phyloP scores from a whole-genome alignment of 2,113 vertebrate species.

The Corythaixoides concolor region DNA sequence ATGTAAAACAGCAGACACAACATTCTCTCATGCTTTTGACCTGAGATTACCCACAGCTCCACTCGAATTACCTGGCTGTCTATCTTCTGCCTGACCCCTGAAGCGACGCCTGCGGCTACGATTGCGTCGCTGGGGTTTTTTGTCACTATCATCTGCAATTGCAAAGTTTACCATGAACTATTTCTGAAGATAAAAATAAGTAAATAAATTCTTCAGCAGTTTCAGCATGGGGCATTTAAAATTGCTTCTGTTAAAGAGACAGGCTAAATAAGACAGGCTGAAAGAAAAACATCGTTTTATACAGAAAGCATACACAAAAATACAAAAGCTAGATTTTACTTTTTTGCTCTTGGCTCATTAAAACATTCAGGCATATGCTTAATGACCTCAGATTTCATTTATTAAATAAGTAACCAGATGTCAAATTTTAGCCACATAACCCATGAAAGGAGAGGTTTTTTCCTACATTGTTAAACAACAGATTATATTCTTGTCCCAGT shows the following conservation, averaged over 20 bases:
- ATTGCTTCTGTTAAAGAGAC: conserved; percentile 60
- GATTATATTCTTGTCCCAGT: background rate
- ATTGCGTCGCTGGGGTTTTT: conserved; percentile 96
- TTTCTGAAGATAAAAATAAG: conserved; percentile 68
- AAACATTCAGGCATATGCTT: conserved; percentile 48
- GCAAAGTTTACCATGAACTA: conserved; percentile 82
- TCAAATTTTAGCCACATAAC: conserved; percentile 28
- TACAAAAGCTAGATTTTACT: conserved; percentile 16
- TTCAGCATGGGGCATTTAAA: conserved; percentile 60
- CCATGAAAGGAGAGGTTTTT: background rate
- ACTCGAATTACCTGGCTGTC: conserved; percentile 96
- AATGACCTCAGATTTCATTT: conserved; percentile 45
- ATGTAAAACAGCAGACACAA: conserved; percentile 77
- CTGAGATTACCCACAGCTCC: conserved; percentile 70
- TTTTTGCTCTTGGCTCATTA: conserved; percentile 33
- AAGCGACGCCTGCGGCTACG: conserved; percentile 94
- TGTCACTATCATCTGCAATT: conserved; percentile 94
- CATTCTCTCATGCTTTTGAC: conserved; percentile 82
- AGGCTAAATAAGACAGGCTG: conserved; percentile 54
- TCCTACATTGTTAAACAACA: background rate
- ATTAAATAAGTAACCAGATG: background rate
- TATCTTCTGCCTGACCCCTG: conserved; percentile 93
- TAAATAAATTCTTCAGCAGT: conserved; percentile 64
- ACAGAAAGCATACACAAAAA: conserved; percentile 50
- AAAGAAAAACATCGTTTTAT: conserved; percentile 28